These are phyloP conservation scores for Sturnira hondurensis DNA, from an alignment of 2,113 vertebrate genomes.

Conservation along the genomic window DNA sequence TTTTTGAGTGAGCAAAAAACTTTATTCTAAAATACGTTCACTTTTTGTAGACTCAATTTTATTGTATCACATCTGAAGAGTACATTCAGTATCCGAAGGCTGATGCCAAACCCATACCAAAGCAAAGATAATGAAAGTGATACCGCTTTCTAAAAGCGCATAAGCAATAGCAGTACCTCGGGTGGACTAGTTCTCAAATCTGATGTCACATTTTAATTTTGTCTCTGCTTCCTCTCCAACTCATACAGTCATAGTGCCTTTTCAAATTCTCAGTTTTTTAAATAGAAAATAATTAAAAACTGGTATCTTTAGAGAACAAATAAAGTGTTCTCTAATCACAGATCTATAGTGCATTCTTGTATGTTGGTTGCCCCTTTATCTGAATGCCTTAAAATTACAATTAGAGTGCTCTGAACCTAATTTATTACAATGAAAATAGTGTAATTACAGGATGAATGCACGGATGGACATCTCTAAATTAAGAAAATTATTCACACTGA, in stretches of 20 bases:
- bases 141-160: neutral
- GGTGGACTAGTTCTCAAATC: neutral
- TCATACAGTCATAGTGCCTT: neutral
- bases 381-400: constrained; percentile 38
- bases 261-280: constrained; percentile 24
- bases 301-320: neutral
- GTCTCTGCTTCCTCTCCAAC: neutral
- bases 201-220: neutral
- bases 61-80: neutral
- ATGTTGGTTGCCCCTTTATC: neutral
- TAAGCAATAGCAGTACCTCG: neutral
- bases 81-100: neutral
- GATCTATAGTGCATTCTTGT: neutral
- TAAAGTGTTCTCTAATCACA: constrained; percentile 33
- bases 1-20: neutral
- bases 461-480: constrained; percentile 37
- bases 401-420: constrained; percentile 6
- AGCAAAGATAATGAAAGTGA: neutral
- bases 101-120: neutral
- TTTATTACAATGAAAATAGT: constrained; percentile 51
- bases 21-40: neutral
- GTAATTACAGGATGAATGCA: neutral
- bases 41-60: neutral
- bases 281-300: neutral
- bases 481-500: constrained; percentile 49